These are phyloP conservation scores for Unio delphinus DNA, from an alignment of 2,888 invertebrate genomes.

Conservation along the genomic window DNA sequence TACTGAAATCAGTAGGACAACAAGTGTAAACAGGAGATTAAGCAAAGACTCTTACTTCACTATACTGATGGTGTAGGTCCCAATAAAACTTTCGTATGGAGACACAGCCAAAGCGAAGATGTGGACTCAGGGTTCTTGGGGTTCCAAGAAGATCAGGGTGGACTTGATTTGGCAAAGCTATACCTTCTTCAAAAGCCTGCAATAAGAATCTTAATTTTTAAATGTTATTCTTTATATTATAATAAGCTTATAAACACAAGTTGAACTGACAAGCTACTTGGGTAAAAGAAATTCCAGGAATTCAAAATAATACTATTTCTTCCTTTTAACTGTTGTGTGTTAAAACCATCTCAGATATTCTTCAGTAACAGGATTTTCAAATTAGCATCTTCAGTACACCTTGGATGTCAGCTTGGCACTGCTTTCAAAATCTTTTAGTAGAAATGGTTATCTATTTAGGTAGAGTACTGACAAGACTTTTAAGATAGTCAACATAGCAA, in stretches of 20 bases:
- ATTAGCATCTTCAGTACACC: no score
- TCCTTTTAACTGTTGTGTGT: no score
- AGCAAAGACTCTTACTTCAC: conserved; percentile 70
- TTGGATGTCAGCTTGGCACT: no score
- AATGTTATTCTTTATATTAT: no score
- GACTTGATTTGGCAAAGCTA: conserved; percentile 80
- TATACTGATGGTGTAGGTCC: conserved; percentile 79
- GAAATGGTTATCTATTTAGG: no score
- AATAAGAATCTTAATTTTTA: conserved; percentile 4
- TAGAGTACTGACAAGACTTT: background rate
- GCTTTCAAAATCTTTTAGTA: no score
- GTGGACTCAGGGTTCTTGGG: conserved; percentile 81
- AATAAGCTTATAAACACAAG: background rate
- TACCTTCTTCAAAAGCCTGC: conserved; percentile 74
- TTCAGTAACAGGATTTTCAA: no score
- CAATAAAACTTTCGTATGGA: conserved; percentile 83
- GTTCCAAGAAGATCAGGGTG: conserved; percentile 80
- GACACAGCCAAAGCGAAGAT: conserved; percentile 81
- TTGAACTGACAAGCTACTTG: background rate
- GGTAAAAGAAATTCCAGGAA: background rate
- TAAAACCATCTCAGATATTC: no score
- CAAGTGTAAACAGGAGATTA: no score
- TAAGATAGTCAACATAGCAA: background rate
- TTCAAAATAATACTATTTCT: no score
- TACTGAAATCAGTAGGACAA: no score